Evolutionary conservation across 1,140 invertebrate species (phyloP).

Genomic region (Melipona quadrifasciata): DNA sequence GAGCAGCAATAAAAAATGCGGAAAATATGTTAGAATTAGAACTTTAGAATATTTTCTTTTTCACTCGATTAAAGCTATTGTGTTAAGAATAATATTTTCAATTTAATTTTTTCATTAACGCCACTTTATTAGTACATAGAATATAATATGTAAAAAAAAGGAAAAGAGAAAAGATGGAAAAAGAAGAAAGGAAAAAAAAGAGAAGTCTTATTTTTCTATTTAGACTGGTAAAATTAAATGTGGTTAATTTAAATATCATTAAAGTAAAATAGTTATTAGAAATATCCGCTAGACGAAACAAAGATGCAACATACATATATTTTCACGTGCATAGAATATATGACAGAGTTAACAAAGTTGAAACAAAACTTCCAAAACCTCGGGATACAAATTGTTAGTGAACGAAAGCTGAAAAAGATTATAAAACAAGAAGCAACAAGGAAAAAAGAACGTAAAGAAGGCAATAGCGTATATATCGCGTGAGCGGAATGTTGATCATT

Average conservation of each 20-base stretch:
- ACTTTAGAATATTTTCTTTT: not conserved
- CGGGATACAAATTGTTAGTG: slow-evolving; percentile 9
- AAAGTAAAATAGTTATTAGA: not conserved
- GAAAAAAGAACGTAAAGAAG: slow-evolving; percentile 34
- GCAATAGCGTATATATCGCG: slow-evolving; percentile 32
- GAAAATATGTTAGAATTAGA: slow-evolving; percentile 42
- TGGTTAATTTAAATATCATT: not conserved
- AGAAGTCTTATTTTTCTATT: not conserved
- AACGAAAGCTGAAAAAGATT: slow-evolving; percentile 21
- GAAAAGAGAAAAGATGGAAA: no score
- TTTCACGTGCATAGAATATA: slow-evolving; percentile 4
- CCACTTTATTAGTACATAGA: slow-evolving; percentile 55
- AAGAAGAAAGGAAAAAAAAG: not conserved
- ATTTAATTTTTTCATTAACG: slow-evolving; percentile 34
- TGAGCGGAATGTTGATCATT: slow-evolving; percentile 44
- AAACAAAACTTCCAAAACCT: slow-evolving; percentile 2
- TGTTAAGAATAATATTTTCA: slow-evolving; percentile 2
- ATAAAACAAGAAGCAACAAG: slow-evolving; percentile 17
- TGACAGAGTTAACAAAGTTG: not conserved
- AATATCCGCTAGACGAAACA: not conserved
- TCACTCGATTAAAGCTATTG: slow-evolving; percentile 1
- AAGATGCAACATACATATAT: not conserved
- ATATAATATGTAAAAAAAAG: not conserved
- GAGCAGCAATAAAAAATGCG: slow-evolving; percentile 67
- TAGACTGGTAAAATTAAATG: not conserved